A percentile compares a stretch with the other conserved stretches of the same genome.
Evolutionary conservation across 2,888 invertebrate species (phyloP).

Genomic region (Cybosia mesomella): DNA sequence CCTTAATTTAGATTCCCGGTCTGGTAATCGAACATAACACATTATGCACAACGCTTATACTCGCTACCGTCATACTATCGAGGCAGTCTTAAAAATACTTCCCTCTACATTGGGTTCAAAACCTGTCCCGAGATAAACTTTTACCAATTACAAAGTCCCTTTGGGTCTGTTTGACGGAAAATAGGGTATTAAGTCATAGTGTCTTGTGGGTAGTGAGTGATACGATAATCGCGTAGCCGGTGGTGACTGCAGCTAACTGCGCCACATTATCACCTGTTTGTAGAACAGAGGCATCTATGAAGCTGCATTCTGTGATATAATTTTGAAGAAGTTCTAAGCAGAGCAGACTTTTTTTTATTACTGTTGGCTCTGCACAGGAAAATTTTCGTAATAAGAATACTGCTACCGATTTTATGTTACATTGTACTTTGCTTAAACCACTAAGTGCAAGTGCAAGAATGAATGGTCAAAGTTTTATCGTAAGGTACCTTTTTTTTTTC

Average conservation of each 20-base stretch:
- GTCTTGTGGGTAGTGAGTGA: slow-evolving; percentile 33
- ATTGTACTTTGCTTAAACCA: too few relatives aligned
- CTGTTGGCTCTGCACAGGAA: too few relatives aligned
- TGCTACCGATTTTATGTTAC: too few relatives aligned
- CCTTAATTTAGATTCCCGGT: too few relatives aligned
- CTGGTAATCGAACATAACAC: not conserved
- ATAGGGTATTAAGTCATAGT: slow-evolving; percentile 21
- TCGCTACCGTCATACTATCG: not conserved
- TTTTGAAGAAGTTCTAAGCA: not conserved
- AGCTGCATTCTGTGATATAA: not conserved
- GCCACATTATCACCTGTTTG: slow-evolving; percentile 78
- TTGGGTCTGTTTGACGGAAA: not conserved
- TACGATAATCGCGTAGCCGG: slow-evolving; percentile 65
- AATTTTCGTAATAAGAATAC: too few relatives aligned
- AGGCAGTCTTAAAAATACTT: too few relatives aligned
- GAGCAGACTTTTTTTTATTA: too few relatives aligned
- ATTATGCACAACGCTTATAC: not conserved
- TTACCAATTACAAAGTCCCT: slow-evolving; percentile 1
- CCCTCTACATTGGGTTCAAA: not conserved
- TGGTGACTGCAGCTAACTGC: slow-evolving; percentile 68
- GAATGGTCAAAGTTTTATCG: too few relatives aligned
- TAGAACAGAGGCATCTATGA: slow-evolving; percentile 5
- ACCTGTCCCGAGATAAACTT: not conserved
- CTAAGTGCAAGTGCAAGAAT: too few relatives aligned
- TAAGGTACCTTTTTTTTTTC: too few relatives aligned